Conservation (phyloP, 2,888 invertebrate genomes). For the Iphiclides podalirius region DNA sequence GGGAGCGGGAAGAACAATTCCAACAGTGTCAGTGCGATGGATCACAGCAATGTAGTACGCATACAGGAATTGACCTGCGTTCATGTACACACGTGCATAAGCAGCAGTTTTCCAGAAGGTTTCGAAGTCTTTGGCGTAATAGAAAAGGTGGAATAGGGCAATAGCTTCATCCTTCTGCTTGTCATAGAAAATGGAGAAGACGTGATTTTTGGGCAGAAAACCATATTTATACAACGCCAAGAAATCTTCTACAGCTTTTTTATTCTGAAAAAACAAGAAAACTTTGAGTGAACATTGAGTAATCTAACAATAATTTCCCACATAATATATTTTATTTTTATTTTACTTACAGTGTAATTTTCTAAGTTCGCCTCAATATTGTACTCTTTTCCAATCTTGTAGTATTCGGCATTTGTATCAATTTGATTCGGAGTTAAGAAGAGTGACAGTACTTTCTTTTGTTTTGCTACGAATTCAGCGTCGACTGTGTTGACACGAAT, state of each 20-base stretch:
- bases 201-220: slow-evolving; percentile 65
- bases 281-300: too few relatives aligned
- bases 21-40: slow-evolving; percentile 79
- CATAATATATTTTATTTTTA: too few relatives aligned
- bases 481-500: slow-evolving; percentile 28
- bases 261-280: slow-evolving; percentile 47
- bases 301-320: too few relatives aligned
- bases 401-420: slow-evolving; percentile 53
- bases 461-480: slow-evolving; percentile 36
- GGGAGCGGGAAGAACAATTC: slow-evolving; percentile 82
- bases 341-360: slow-evolving; percentile 53
- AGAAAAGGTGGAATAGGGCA: slow-evolving; percentile 78
- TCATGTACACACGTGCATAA: slow-evolving; percentile 78
- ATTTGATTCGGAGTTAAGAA: slow-evolving; percentile 63
- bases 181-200: slow-evolving; percentile 75
- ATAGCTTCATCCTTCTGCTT: slow-evolving; percentile 69
- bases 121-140: slow-evolving; percentile 80
- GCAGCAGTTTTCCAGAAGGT: slow-evolving; percentile 81
- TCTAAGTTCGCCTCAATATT: slow-evolving; percentile 58
- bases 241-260: slow-evolving; percentile 66
- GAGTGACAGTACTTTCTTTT: slow-evolving; percentile 66
- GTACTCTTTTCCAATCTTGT: slow-evolving; percentile 53
- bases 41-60: slow-evolving; percentile 79
- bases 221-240: slow-evolving; percentile 59
- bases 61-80: slow-evolving; percentile 83